A percentile compares a stretch with the other conserved stretches of the same genome.
Conservation (phyloP, 1,140 invertebrate species). For the Drosophila oshimai region DNA sequence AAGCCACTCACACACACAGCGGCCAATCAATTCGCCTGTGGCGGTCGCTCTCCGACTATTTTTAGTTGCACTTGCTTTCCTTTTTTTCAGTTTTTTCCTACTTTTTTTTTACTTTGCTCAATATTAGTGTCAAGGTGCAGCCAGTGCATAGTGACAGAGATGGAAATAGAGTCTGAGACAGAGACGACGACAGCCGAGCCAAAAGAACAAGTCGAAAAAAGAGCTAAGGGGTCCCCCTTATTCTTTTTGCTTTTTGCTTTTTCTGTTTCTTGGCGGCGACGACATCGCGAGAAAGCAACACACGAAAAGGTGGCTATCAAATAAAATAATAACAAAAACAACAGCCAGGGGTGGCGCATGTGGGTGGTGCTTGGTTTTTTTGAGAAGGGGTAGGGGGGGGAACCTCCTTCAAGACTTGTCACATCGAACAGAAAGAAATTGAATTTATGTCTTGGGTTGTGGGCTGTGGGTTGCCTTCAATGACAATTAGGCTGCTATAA, state of each 20-base stretch:
- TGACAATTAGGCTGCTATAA: constrained; percentile 62
- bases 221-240: neutral
- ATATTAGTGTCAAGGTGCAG: constrained; percentile 79
- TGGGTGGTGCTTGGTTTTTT: neutral
- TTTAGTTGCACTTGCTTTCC: constrained; percentile 68
- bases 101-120: constrained; percentile 54
- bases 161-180: constrained; percentile 7
- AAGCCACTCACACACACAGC: constrained; percentile 3
- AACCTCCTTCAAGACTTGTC: constrained; percentile 35
- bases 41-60: constrained; percentile 62
- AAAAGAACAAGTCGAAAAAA: constrained; percentile 46
- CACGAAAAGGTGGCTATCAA: constrained; percentile 60
- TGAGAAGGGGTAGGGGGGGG: neutral
- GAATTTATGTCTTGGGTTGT: constrained; percentile 64
- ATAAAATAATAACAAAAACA: constrained; percentile 52
- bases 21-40: constrained; percentile 60
- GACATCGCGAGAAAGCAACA: constrained; percentile 43
- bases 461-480: constrained; percentile 56
- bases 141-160: constrained; percentile 43
- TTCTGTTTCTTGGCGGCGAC: constrained; percentile 11
- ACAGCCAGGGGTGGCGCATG: neutral
- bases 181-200: constrained; percentile 19
- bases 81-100: constrained; percentile 10
- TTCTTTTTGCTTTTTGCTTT: too few species aligned
- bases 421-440: constrained; percentile 66